Percentiles rank a stretch among this genome's conserved stretches.
These are phyloP conservation scores for Drosophila fuyamai DNA, from an alignment of 1,140 invertebrate genomes.

Conservation along the genomic window DNA sequence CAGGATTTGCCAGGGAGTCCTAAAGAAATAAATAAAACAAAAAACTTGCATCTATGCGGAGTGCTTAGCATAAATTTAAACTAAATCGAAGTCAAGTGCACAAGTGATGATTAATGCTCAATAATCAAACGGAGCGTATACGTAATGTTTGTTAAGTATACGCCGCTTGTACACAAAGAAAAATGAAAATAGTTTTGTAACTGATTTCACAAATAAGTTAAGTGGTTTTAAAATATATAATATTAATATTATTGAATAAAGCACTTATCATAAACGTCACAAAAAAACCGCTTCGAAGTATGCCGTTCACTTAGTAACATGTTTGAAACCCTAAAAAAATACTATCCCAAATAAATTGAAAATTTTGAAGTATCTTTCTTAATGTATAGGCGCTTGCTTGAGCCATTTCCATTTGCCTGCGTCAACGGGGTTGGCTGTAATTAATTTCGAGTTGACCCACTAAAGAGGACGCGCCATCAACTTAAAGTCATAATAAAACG, in stretches of 20 bases:
- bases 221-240: no score
- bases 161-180: not conserved
- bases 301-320: no score
- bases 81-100: not conserved
- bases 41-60: slow-evolving; percentile 22
- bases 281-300: no score
- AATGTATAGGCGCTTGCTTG: not conserved
- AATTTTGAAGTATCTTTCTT: not conserved
- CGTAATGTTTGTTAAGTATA: slow-evolving; percentile 12
- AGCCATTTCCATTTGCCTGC: not conserved
- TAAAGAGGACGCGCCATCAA: slow-evolving; percentile 60
- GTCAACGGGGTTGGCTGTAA: slow-evolving; percentile 37
- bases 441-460: slow-evolving; percentile 80
- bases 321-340: no score
- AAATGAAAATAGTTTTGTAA: not conserved
- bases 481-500: slow-evolving; percentile 73
- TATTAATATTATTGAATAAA: no score
- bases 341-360: not conserved
- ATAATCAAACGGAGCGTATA: slow-evolving; percentile 6
- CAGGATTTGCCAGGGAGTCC: slow-evolving; percentile 7
- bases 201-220: no score
- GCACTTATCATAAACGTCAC: no score
- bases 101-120: not conserved
- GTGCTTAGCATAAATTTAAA: slow-evolving; percentile 3
- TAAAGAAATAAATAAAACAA: slow-evolving; percentile 15